Base-by-base conservation (phyloP, 2,113 vertebrate species). In the Tychaedon coryphoeus region DNA sequence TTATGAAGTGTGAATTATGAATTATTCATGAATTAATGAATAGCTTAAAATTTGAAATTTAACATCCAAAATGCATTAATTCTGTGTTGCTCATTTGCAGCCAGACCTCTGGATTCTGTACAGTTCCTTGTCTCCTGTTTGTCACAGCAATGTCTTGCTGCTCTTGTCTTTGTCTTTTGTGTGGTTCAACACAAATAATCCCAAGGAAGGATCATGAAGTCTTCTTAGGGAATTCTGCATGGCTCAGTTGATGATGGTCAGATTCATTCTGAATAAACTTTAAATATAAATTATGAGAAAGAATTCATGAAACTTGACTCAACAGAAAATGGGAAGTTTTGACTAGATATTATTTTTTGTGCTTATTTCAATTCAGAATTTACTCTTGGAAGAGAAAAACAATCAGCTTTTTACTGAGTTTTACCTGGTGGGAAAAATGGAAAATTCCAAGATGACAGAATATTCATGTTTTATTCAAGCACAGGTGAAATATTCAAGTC, bases 1-100 rank as follows among this genome's bases (percentile, higher is more conserved):
- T 84, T 96, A 92, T 28, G 75, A 95, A 86, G 66, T 73, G 75
- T 73, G 91, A 90, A 69, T 92, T 72, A 79, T 95, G 86, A 95
- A 96, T 93, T 86, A 96, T 97, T 96, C 95, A 93, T 88, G 56
- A 93, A 83, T 71, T 93, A 90, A 92, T 70, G 83, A 96, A 92
- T 90, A 83, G 67, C 56, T 93, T 90, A 53, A 90, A 73, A 86
- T 80, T 51, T 90, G 22, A 95, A 94, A 94, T 76, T 51, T 93
- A 77, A 88, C 82, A 67, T 71, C 64, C 64, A 47, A 70, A 88
- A 77, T 34, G 34, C 65, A 62, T 80, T 85, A 64, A 66, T 80
- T 92, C 90, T 47, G 14, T 56, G 25, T 77, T 88, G n/a, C 47
- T 93, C 56, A 70, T 88, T 92, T 94, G 62, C 71, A 86, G 16